Conservation (phyloP, 2,888 invertebrate genomes). For the Stenchaetothrips biformis region DNA sequence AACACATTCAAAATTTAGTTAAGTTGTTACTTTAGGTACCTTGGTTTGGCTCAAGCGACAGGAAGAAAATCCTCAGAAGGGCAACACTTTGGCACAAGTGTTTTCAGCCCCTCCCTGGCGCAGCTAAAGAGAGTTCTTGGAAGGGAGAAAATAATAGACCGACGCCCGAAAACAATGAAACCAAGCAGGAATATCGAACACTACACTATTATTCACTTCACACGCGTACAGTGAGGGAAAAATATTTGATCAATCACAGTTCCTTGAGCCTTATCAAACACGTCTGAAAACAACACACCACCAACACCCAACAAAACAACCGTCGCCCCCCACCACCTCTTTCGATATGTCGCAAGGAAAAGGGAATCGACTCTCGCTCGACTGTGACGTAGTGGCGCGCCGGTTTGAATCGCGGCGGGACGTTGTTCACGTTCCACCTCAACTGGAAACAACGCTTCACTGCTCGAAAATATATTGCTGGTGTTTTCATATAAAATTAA, state of each 20-base stretch:
- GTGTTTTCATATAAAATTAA: too few species aligned
- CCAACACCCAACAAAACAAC: neutral
- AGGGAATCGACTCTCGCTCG: neutral
- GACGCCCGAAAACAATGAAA: neutral
- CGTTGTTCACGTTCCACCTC: too few species aligned
- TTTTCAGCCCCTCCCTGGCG: neutral
- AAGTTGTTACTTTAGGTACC: neutral
- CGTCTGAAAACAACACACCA: neutral
- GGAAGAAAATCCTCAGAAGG: neutral
- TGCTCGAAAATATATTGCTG: too few species aligned
- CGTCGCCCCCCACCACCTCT: neutral
- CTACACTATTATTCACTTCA: too few species aligned
- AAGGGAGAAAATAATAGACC: too few species aligned
- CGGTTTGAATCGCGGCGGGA: too few species aligned
- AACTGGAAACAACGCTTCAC: too few species aligned
- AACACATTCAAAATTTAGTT: neutral
- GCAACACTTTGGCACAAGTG: neutral
- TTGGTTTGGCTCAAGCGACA: neutral
- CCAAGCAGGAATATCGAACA: neutral
- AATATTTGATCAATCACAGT: neutral
- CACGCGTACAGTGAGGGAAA: too few species aligned
- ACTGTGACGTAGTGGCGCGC: too few species aligned
- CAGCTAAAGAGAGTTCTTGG: neutral
- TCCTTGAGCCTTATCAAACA: neutral
- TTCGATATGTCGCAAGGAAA: neutral